These are phyloP conservation scores for Proisotoma minuta DNA, from an alignment of 2,888 invertebrate species.

Conservation along the genomic window DNA sequence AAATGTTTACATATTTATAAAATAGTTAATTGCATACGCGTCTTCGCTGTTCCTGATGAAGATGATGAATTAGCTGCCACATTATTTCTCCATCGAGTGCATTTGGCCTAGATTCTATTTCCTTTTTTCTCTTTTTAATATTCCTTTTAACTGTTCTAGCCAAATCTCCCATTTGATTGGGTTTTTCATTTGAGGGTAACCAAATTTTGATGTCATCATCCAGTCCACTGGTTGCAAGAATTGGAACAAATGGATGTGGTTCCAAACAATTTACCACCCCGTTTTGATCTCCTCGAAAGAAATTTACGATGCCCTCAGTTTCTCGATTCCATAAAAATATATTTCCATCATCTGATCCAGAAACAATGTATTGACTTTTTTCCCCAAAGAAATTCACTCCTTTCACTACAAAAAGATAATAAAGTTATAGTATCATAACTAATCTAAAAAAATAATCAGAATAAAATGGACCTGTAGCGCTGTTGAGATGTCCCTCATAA, in stretches of 20 bases:
- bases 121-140: slow-evolving; percentile 52
- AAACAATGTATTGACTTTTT: slow-evolving; percentile 80
- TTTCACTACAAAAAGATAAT: slow-evolving; percentile 62
- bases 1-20: background rate
- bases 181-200: slow-evolving; percentile 66
- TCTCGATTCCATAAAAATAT: slow-evolving; percentile 83
- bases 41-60: slow-evolving; percentile 52
- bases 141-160: slow-evolving; percentile 50
- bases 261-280: slow-evolving; percentile 91
- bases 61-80: slow-evolving; percentile 56
- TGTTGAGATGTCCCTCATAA: slow-evolving; percentile 63
- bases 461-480: slow-evolving; percentile 53
- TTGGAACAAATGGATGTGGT: slow-evolving; percentile 79
- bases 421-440: background rate
- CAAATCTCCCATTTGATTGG: slow-evolving; percentile 55
- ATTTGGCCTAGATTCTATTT: slow-evolving; percentile 51
- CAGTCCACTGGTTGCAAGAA: slow-evolving; percentile 84
- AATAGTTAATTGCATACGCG: slow-evolving; percentile 41
- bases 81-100: slow-evolving; percentile 56
- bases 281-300: slow-evolving; percentile 71
- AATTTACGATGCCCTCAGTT: slow-evolving; percentile 82
- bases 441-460: background rate
- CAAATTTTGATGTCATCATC: slow-evolving; percentile 91
- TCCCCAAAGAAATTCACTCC: slow-evolving; percentile 93
- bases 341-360: slow-evolving; percentile 90